Evolutionary conservation across 2,113 vertebrate species (phyloP).

Genomic region (Oreocharis arfaki): DNA sequence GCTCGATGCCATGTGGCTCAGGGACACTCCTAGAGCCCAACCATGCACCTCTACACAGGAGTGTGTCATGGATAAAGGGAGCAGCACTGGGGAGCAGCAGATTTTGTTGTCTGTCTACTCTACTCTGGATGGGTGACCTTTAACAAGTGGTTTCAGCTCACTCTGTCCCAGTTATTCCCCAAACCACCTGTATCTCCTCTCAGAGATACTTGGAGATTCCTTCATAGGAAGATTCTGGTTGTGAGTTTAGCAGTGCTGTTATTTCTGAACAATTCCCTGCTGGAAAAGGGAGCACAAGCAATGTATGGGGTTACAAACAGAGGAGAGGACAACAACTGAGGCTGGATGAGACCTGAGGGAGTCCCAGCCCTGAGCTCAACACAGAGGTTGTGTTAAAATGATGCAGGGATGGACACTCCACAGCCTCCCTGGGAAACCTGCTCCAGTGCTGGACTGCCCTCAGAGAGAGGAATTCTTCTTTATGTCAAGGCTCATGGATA

Average conservation of each 20-base stretch:
- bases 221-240: neutral
- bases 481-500: neutral
- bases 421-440: neutral
- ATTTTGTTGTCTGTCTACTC: neutral
- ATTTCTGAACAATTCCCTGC: neutral
- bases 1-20: rapidly evolving
- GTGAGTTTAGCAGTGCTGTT: neutral
- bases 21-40: neutral
- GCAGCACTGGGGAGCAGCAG: neutral
- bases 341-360: neutral
- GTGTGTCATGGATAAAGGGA: neutral
- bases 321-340: neutral
- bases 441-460: neutral
- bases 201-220: neutral
- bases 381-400: neutral
- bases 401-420: neutral
- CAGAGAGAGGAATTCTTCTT: neutral
- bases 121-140: neutral
- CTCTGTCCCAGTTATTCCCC: neutral
- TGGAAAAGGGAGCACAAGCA: neutral
- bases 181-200: neutral
- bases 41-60: neutral
- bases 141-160: neutral
- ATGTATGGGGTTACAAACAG: neutral
- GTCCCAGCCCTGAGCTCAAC: neutral